These are phyloP conservation scores for Laspeyria flexula DNA, from an alignment of 2,888 invertebrate species.

Conservation along the genomic window DNA sequence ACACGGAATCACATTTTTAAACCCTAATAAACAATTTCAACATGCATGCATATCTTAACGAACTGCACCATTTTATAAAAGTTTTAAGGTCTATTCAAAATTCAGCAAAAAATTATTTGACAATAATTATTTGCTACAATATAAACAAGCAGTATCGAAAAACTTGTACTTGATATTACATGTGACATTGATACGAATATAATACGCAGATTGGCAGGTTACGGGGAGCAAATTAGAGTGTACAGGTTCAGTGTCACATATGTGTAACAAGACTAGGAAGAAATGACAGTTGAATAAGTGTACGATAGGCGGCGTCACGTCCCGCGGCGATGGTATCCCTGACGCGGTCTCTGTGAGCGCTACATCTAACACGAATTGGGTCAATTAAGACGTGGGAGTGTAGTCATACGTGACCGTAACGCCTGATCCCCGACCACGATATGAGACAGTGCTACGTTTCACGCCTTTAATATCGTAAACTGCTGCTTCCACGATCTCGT, in stretches of 20 bases:
- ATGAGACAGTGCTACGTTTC: slow-evolving; percentile 73
- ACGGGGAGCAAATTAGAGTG: slow-evolving; percentile 15
- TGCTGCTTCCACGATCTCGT: slow-evolving; percentile 57
- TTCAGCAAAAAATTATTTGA: no score
- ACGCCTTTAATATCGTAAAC: slow-evolving; percentile 72
- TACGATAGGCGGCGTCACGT: slow-evolving; percentile 71
- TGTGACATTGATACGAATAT: not conserved
- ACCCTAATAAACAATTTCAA: slow-evolving; percentile 14
- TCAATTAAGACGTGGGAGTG: slow-evolving; percentile 86
- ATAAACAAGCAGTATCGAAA: no score
- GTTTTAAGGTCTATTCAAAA: not conserved
- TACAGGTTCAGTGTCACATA: slow-evolving; percentile 49
- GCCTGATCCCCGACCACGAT: slow-evolving; percentile 70
- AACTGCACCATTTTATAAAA: slow-evolving; percentile 4
- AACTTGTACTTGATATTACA: not conserved
- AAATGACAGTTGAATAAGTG: slow-evolving; percentile 46
- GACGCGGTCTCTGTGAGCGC: slow-evolving; percentile 69
- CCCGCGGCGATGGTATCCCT: slow-evolving; percentile 82
- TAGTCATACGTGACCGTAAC: slow-evolving; percentile 80
- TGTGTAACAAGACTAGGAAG: slow-evolving; percentile 38
- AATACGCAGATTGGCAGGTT: slow-evolving; percentile 22
- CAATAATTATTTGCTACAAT: no score
- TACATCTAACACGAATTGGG: slow-evolving; percentile 83
- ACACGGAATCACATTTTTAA: slow-evolving; percentile 27
- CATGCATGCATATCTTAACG: slow-evolving; percentile 1